Evolutionary conservation across 1,140 invertebrate genomes (phyloP).

Genomic region (Eumaeus atala): DNA sequence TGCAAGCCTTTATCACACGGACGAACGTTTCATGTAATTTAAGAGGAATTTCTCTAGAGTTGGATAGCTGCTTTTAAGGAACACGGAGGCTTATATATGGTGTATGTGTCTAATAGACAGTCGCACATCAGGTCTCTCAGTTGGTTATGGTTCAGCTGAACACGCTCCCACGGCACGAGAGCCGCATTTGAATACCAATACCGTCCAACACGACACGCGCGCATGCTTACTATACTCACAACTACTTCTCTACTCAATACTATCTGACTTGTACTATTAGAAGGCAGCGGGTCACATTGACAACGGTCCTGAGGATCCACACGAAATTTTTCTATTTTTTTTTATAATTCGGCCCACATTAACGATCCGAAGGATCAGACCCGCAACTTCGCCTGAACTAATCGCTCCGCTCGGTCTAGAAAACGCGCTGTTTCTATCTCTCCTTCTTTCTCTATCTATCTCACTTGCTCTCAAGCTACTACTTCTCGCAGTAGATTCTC

Average conservation of each 20-base stretch:
- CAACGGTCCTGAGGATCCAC: constrained; percentile 54
- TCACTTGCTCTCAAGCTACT: constrained; percentile 67
- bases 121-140: constrained; percentile 24
- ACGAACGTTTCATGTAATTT: no score
- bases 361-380: constrained; percentile 54
- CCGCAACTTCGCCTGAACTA: constrained; percentile 54
- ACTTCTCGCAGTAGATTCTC: constrained; percentile 68
- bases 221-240: constrained; percentile 67
- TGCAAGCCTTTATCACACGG: constrained; percentile 16
- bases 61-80: not conserved
- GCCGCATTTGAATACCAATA: constrained; percentile 82
- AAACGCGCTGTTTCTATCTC: constrained; percentile 62
- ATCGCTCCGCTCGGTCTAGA: constrained; percentile 65
- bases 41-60: no score
- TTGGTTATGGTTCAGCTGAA: constrained; percentile 33
- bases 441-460: constrained; percentile 65
- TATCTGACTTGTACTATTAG: constrained; percentile 62
- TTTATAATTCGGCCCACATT: constrained; percentile 33
- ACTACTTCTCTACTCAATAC: constrained; percentile 68
- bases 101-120: constrained; percentile 4
- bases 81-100: constrained; percentile 22
- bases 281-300: constrained; percentile 54
- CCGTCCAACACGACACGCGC: constrained; percentile 68
- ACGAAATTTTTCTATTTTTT: constrained; percentile 35
- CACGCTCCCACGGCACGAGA: constrained; percentile 64